phyloP scores from a whole-genome alignment of 1,140 invertebrate species.

The Mizuhopecten yessoensis region DNA sequence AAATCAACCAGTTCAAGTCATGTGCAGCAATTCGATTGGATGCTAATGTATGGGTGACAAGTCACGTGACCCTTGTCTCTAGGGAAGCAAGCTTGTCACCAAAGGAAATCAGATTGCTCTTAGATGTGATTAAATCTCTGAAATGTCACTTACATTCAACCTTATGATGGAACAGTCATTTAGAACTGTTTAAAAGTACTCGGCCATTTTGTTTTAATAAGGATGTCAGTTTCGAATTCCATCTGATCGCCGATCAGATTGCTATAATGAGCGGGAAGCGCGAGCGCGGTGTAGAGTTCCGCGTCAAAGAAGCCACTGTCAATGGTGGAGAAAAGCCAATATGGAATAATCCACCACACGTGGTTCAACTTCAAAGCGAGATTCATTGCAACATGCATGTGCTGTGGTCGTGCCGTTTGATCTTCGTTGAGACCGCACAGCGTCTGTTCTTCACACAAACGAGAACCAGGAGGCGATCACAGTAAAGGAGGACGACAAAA shows the following conservation, averaged over 20 bases:
- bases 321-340: neutral
- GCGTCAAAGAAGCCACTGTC: neutral
- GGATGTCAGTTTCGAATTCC: neutral
- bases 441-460: neutral
- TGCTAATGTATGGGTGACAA: neutral
- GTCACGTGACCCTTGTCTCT: neutral
- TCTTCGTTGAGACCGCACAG: neutral
- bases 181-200: neutral
- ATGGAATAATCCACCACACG: neutral
- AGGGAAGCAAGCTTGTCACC: neutral
- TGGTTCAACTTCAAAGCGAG: neutral
- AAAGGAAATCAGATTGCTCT: conserved; percentile 26
- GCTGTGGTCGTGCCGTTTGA: neutral
- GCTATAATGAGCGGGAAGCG: neutral
- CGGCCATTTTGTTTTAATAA: conserved; percentile 27
- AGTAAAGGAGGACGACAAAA: neutral
- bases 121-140: conserved; percentile 19
- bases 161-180: neutral
- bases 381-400: neutral
- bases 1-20: neutral
- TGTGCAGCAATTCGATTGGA: neutral
- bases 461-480: neutral
- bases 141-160: conserved; percentile 1
- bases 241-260: neutral
- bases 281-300: neutral